Conservation (phyloP, 2,113 vertebrate genomes). For the Channa maculata region DNA sequence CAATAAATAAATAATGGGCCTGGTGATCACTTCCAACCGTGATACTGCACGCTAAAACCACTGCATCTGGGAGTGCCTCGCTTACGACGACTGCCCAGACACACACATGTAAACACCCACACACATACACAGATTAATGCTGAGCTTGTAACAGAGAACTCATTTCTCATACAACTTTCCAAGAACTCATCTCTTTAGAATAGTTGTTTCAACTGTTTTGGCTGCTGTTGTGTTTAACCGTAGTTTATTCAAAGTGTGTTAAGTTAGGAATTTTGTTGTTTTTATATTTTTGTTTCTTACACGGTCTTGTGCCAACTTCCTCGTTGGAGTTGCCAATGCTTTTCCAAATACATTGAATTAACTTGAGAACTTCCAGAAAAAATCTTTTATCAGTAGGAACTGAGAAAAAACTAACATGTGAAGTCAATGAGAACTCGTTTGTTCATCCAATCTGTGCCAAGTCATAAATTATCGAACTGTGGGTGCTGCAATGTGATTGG, state of each 20-base stretch:
- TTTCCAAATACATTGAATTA: conserved; percentile 12
- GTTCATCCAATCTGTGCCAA: neutral
- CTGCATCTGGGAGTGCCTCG: conserved; percentile 75
- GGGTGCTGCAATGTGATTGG: neutral
- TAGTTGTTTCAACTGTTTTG: neutral
- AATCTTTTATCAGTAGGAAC: neutral
- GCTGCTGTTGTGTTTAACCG: conserved; percentile 2
- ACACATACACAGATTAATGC: conserved; percentile 37
- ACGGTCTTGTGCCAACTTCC: conserved; percentile 11
- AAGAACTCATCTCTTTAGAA: neutral
- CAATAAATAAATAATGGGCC: conserved; percentile 83
- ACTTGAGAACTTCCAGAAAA: conserved; percentile 12
- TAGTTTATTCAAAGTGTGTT: conserved; percentile 21
- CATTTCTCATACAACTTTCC: conserved; percentile 37
- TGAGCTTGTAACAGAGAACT: conserved; percentile 34
- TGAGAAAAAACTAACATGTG: neutral
- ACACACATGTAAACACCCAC: conserved; percentile 20
- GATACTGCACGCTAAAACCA: conserved; percentile 74
- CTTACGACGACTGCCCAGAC: conserved; percentile 59
- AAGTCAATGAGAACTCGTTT: neutral
- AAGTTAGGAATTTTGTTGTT: conserved; percentile 16
- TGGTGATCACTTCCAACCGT: conserved; percentile 77
- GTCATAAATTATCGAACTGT: neutral
- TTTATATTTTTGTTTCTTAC: conserved; percentile 11
- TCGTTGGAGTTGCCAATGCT: conserved; percentile 8